phyloP scores from a whole-genome alignment of 1,140 invertebrate species.

The Conus ventricosus region DNA sequence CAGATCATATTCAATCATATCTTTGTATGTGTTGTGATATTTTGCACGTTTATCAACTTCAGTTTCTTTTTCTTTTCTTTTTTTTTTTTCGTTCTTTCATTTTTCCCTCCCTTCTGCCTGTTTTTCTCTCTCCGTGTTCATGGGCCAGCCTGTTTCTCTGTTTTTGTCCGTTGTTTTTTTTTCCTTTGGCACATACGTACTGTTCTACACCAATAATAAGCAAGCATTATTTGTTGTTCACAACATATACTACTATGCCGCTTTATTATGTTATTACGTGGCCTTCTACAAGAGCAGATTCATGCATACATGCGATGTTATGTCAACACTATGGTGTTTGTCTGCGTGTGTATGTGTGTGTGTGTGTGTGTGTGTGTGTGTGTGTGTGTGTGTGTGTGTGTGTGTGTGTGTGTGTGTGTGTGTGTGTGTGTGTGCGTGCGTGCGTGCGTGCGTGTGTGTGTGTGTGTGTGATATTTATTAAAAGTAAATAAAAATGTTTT shows the following conservation, averaged over 20 bases:
- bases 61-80: neutral
- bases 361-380: constrained; percentile 1
- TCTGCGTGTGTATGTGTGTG: constrained; percentile 14
- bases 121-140: constrained; percentile 32
- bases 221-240: no score
- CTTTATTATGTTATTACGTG: no score
- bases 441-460: constrained; percentile 11
- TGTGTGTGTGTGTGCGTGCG: constrained; percentile 1
- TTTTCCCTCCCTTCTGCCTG: neutral
- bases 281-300: no score
- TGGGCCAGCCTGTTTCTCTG: constrained; percentile 39
- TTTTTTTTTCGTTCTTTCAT: neutral
- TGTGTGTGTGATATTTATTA: neutral
- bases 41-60: neutral
- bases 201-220: no score
- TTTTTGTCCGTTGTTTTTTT: constrained; percentile 30
- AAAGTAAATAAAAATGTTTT: no score
- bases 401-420: constrained; percentile 10
- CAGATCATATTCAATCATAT: no score
- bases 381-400: constrained; percentile 19
- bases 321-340: neutral
- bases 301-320: no score
- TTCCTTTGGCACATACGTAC: no score
- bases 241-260: no score
- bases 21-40: no score